Base-by-base conservation (phyloP, 2,888 invertebrate genomes). In the Cephus nigrinus region DNA sequence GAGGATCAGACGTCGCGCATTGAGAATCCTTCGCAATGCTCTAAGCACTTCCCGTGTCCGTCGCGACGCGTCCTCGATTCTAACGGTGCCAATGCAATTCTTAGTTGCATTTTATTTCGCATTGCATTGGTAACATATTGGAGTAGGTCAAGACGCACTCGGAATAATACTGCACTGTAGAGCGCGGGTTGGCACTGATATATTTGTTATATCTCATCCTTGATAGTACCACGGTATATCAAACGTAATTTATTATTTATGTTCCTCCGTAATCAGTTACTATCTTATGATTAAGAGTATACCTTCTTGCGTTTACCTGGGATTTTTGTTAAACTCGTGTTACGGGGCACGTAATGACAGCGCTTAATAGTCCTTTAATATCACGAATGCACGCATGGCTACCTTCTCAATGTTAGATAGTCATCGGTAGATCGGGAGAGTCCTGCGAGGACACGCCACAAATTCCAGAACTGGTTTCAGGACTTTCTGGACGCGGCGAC, bases 291-390 rank as follows among this genome's bases (percentile, higher is more conserved):
- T 23, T 55, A 55, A 23, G 55, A 55, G 23, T 23, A 9, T 15
- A 35, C 35, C 9, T 55, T 23, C 23, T 23, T 55, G 55, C 55
- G 9, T 55, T 55, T 55, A 55, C 55, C 23, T 55, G 9, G 9
- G 55, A 55, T 55, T 55, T 55, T 55, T 23, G 36, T 80, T 76
- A 79, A 78, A 68, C 83, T 78, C 78, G 40, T 77, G 69, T 77
- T 78, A 75, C 73, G 55, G 77, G 69, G 40, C 75, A 75, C 77
- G 79, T 79, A 78, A 78, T 75, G 78, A 75, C 78, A 75, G 72
- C 68, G 75, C 78, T 78, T 78, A 75, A 78, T 78, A 78, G 78
- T 78, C 75, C 68, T 75, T 78, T 78, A 76, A 78, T 78, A 75
- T 69, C 78, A 75, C 75, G 75, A 75, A 75, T 72, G 55, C 55